Percentiles rank a stretch among this genome's conserved stretches.
These are phyloP conservation scores for Pomacea canaliculata DNA, from an alignment of 2,888 invertebrate species.

Conservation along the genomic window DNA sequence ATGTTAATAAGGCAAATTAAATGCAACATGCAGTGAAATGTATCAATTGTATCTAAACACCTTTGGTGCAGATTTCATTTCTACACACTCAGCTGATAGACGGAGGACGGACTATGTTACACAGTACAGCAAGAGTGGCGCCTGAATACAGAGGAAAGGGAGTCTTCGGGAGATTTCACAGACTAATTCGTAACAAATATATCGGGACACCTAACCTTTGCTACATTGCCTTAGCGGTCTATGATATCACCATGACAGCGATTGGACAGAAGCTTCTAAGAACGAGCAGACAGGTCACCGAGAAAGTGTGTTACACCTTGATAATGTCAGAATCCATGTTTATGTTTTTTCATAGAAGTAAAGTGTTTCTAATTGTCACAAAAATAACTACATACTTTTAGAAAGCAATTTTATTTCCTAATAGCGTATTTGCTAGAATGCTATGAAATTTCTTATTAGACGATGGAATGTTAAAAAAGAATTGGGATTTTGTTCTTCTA, in stretches of 20 bases:
- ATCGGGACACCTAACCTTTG: neutral
- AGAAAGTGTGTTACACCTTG: neutral
- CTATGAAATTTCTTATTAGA: neutral
- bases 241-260: neutral
- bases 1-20: no score
- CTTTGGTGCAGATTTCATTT: neutral
- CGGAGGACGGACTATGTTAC: constrained; percentile 32
- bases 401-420: no score
- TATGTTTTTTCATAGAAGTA: no score
- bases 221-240: neutral
- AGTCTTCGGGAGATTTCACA: neutral
- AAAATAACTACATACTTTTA: no score
- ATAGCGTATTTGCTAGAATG: no score
- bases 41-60: no score
- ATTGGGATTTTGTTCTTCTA: no score
- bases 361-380: no score
- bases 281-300: neutral
- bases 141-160: neutral
- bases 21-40: no score
- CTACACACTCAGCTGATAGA: constrained; percentile 3
- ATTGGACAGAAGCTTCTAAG: neutral
- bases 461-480: no score
- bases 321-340: no score
- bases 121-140: neutral
- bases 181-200: neutral